These are phyloP conservation scores for Baccha elongata DNA, from an alignment of 2,888 invertebrate species.

Conservation along the genomic window DNA sequence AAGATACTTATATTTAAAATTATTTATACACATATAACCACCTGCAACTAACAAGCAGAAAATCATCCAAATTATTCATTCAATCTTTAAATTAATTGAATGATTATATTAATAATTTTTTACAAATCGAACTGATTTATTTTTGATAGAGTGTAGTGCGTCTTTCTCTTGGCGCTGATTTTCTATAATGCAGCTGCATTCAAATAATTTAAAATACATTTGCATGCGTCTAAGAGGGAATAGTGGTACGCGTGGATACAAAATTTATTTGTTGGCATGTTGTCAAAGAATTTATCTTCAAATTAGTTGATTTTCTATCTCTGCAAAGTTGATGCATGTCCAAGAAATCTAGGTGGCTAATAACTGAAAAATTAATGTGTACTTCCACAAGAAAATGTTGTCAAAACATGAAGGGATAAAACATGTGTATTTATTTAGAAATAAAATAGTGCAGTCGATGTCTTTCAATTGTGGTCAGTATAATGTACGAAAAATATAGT, in stretches of 20 bases:
- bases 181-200: neutral
- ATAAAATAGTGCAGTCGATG: neutral
- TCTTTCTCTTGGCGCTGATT: neutral
- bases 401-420: neutral
- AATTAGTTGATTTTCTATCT: conserved; percentile 3
- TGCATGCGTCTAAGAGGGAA: conserved; percentile 2
- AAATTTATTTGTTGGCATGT: conserved; percentile 52
- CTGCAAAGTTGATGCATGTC: neutral
- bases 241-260: neutral
- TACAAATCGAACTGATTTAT: conserved; percentile 30
- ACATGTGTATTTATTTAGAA: neutral
- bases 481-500: too few relatives aligned
- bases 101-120: conserved; percentile 27
- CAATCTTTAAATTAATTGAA: conserved; percentile 42
- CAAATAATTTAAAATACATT: neutral
- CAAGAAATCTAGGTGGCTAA: conserved; percentile 26
- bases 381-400: conserved; percentile 34
- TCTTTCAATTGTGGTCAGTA: neutral
- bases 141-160: neutral
- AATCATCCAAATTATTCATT: neutral
- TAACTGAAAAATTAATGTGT: conserved; percentile 45
- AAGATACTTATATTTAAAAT: neutral
- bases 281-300: conserved; percentile 44
- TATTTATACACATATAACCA: conserved; percentile 2
- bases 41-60: conserved; percentile 16